Evolutionary conservation across 2,113 vertebrate species (phyloP).

Genomic region (Rana temporaria): DNA sequence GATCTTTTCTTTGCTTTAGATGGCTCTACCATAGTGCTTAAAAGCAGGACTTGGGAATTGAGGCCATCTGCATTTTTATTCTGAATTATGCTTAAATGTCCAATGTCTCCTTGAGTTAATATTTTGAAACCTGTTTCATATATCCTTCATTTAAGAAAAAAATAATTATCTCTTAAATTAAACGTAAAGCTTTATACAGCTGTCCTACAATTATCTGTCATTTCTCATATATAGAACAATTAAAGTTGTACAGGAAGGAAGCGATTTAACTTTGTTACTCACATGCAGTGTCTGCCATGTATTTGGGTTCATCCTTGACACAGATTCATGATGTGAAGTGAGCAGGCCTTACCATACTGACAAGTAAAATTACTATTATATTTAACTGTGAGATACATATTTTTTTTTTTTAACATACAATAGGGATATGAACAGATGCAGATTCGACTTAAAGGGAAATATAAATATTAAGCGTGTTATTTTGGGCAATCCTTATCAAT

Average conservation of each 20-base stretch:
- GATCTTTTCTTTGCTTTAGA: neutral
- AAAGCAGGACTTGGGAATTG: neutral
- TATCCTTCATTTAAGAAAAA: neutral
- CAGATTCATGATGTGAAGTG: neutral
- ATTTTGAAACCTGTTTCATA: slow-evolving; percentile 1
- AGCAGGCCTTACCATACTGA: no score
- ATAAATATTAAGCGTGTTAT: no score
- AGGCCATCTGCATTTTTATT: slow-evolving; percentile 22
- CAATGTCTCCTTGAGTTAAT: slow-evolving; percentile 8
- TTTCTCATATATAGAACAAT: neutral
- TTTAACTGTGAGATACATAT: no score
- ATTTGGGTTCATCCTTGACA: neutral
- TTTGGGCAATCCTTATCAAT: no score
- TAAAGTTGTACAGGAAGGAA: slow-evolving; percentile 8
- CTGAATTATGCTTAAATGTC: slow-evolving; percentile 29
- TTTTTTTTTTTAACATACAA: no score
- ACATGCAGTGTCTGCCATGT: neutral
- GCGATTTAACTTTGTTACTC: neutral
- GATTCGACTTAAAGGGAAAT: no score
- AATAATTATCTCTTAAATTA: neutral
- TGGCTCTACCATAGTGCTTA: neutral
- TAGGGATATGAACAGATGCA: no score
- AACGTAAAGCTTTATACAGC: neutral
- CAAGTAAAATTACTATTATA: no score
- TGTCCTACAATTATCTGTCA: slow-evolving; percentile 16